Conservation (phyloP, 2,113 vertebrate species). For the Ochotona princeps region DNA sequence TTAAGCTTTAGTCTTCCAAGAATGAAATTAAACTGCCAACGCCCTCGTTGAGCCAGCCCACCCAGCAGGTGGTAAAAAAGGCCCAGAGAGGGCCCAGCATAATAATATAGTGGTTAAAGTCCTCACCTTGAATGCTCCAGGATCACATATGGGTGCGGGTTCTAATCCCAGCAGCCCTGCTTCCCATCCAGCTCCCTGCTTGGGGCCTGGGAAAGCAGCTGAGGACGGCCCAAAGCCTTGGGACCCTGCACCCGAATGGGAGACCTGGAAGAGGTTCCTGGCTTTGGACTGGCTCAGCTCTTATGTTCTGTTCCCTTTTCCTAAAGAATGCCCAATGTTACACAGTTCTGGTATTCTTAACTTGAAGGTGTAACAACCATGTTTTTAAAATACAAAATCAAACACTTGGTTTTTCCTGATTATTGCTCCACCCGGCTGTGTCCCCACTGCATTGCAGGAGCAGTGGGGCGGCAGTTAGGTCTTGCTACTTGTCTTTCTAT, state of each 20-base stretch:
- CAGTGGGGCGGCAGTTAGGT: not conserved
- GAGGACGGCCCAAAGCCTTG: too few relatives aligned
- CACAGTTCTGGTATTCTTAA: not conserved
- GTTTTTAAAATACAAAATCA: not conserved
- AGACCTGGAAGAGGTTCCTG: too few relatives aligned
- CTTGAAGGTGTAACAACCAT: too few relatives aligned
- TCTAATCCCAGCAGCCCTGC: too few relatives aligned
- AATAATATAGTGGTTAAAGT: too few relatives aligned
- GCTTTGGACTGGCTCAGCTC: too few relatives aligned
- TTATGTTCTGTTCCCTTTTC: not conserved
- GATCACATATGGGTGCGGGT: too few relatives aligned
- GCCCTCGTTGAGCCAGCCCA: not conserved
- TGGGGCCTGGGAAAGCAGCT: too few relatives aligned
- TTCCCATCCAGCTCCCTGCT: too few relatives aligned
- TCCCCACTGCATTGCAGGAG: fast-evolving
- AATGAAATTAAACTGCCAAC: not conserved
- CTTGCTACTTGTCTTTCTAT: not conserved
- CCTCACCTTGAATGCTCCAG: too few relatives aligned
- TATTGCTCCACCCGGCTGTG: not conserved
- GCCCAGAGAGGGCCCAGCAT: not conserved
- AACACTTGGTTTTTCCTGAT: not conserved
- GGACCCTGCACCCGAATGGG: too few relatives aligned
- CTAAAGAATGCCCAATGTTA: not conserved
- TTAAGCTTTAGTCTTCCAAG: too few relatives aligned
- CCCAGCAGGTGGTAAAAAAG: not conserved